Evolutionary conservation across 2,113 vertebrate genomes (phyloP).

Genomic region (Proterorhinus semilunaris): DNA sequence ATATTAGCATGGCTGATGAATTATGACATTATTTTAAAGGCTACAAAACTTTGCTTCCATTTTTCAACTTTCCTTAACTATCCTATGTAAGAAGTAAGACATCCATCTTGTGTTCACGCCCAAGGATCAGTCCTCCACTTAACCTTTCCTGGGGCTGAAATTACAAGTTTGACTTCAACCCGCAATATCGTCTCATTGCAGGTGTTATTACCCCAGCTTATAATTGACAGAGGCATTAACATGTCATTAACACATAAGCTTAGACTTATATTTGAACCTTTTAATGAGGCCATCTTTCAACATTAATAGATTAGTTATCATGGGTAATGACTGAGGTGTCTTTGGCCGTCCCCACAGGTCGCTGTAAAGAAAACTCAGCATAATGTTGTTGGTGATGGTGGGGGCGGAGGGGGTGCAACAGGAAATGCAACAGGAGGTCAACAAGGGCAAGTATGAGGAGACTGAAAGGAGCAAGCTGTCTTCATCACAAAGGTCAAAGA

Average conservation of each 20-base stretch:
- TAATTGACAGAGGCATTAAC: slow-evolving; percentile 80
- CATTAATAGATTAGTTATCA: slow-evolving; percentile 80
- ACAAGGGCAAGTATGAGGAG: slow-evolving; percentile 45
- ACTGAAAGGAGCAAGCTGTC: slow-evolving; percentile 31
- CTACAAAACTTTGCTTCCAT: slow-evolving; percentile 23
- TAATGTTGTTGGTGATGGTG: slow-evolving; percentile 57
- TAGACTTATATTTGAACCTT: slow-evolving; percentile 77
- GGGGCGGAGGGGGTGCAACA: slow-evolving; percentile 22
- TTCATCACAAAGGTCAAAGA: slow-evolving; percentile 25
- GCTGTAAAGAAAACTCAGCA: slow-evolving; percentile 58
- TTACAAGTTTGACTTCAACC: slow-evolving; percentile 72
- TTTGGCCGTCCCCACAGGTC: slow-evolving; percentile 72
- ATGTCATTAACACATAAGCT: slow-evolving; percentile 81
- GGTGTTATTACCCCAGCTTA: slow-evolving; percentile 74
- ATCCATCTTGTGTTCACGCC: slow-evolving; percentile 56
- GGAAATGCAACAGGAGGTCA: slow-evolving; percentile 56
- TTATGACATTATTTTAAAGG: neutral
- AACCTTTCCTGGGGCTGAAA: slow-evolving; percentile 64
- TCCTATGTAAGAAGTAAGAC: slow-evolving; percentile 15
- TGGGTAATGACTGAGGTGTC: slow-evolving; percentile 74
- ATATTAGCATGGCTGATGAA: slow-evolving; percentile 5
- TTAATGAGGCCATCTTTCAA: slow-evolving; percentile 81
- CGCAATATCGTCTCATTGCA: slow-evolving; percentile 64
- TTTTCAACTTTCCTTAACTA: slow-evolving; percentile 37
- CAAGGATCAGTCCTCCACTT: slow-evolving; percentile 65